These are phyloP conservation scores for Caenorhabditis briggsae DNA, from an alignment of 1,140 invertebrate species.

Conservation along the genomic window DNA sequence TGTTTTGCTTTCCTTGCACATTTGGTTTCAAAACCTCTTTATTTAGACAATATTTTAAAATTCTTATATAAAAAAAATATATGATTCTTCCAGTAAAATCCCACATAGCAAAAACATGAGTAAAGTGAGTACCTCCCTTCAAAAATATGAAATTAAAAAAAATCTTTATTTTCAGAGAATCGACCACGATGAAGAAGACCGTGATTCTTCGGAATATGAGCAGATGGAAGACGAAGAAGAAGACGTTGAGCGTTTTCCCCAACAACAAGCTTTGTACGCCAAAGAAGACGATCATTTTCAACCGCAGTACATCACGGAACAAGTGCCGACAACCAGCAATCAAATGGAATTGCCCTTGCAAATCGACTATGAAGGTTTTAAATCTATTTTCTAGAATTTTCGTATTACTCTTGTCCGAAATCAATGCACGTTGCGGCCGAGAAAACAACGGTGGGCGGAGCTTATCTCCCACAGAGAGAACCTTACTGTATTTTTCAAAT, in stretches of 20 bases:
- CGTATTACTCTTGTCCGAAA: too few relatives aligned
- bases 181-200: slow-evolving; percentile 35
- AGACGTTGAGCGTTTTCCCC: neutral
- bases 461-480: too few relatives aligned
- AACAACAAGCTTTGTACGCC: neutral
- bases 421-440: too few relatives aligned
- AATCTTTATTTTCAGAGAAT: neutral
- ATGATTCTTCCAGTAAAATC: too few relatives aligned
- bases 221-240: slow-evolving; percentile 19
- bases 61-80: too few relatives aligned
- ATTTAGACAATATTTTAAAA: too few relatives aligned
- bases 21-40: neutral
- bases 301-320: neutral
- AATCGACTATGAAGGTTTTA: slow-evolving; percentile 19
- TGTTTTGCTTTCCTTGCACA: neutral
- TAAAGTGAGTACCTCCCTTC: neutral
- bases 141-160: too few relatives aligned
- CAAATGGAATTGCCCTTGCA: neutral
- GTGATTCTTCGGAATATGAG: slow-evolving; percentile 28
- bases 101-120: too few relatives aligned
- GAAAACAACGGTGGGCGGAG: too few relatives aligned
- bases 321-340: neutral
- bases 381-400: neutral
- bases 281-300: slow-evolving; percentile 9
- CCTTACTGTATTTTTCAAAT: too few relatives aligned